Evolutionary conservation across 2,888 invertebrate genomes (phyloP).

Genomic region (Hydriomena furcata): DNA sequence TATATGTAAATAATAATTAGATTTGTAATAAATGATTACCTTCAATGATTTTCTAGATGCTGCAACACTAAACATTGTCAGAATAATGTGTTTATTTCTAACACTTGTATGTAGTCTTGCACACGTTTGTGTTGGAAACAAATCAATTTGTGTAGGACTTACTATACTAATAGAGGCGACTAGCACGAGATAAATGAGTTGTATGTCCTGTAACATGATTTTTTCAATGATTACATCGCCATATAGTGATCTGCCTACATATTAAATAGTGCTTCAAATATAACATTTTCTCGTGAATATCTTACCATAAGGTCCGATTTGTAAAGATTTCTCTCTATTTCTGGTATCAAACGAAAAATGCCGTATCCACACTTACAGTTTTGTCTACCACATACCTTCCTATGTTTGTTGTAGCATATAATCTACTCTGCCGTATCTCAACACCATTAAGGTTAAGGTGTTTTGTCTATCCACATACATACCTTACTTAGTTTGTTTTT

Average conservation of each 20-base stretch:
- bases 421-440: too few species aligned
- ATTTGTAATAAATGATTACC: slow-evolving; percentile 61
- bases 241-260: neutral
- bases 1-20: slow-evolving; percentile 71
- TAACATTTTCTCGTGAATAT: neutral
- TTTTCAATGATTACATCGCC: neutral
- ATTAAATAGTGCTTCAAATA: neutral
- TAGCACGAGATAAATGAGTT: too few species aligned
- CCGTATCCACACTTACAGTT: neutral
- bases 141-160: too few species aligned
- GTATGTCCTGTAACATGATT: too few species aligned
- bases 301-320: too few species aligned
- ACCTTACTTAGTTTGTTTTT: too few species aligned
- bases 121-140: slow-evolving; percentile 5
- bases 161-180: too few species aligned
- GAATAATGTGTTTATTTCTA: slow-evolving; percentile 20
- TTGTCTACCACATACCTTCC: too few species aligned
- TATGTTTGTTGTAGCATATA: too few species aligned
- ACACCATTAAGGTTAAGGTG: too few species aligned
- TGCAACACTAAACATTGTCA: slow-evolving; percentile 28
- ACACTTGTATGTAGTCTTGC: slow-evolving; percentile 5
- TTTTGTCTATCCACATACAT: neutral
- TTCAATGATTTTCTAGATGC: slow-evolving; percentile 38
- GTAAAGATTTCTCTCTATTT: neutral
- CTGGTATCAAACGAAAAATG: neutral